phyloP scores from a whole-genome alignment of 1,140 invertebrate species.

The Rhagoletis pomonella region DNA sequence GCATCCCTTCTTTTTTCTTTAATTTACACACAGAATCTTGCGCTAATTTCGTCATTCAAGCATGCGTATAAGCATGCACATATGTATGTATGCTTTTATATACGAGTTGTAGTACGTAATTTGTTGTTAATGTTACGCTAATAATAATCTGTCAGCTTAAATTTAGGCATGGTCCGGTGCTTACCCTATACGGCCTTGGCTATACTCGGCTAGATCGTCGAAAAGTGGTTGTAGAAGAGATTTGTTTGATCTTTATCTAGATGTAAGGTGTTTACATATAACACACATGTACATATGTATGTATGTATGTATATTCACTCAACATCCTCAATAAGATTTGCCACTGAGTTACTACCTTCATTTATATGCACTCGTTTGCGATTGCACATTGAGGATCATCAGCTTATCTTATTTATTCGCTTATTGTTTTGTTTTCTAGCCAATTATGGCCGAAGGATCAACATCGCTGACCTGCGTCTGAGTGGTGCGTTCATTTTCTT shows the following conservation, averaged over 20 bases:
- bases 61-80: background rate
- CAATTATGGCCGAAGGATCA: background rate
- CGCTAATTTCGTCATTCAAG: background rate
- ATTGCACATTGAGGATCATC: background rate
- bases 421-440: slow-evolving; percentile 26
- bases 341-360: no score
- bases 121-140: slow-evolving; percentile 70
- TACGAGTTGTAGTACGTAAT: slow-evolving; percentile 20
- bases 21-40: background rate
- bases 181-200: background rate
- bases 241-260: background rate
- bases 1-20: background rate
- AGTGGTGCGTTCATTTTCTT: background rate
- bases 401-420: slow-evolving; percentile 27
- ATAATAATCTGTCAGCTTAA: slow-evolving; percentile 73
- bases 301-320: background rate
- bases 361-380: background rate
- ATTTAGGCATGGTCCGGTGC: slow-evolving; percentile 60
- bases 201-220: background rate
- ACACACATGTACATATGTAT: background rate
- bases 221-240: background rate
- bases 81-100: background rate
- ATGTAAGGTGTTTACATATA: slow-evolving; percentile 19
- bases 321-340: no score
- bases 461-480: background rate